Percentiles rank a stretch among this genome's conserved stretches.
Evolutionary conservation across 2,888 invertebrate genomes (phyloP).

Genomic region (Petrophora chlorosata): DNA sequence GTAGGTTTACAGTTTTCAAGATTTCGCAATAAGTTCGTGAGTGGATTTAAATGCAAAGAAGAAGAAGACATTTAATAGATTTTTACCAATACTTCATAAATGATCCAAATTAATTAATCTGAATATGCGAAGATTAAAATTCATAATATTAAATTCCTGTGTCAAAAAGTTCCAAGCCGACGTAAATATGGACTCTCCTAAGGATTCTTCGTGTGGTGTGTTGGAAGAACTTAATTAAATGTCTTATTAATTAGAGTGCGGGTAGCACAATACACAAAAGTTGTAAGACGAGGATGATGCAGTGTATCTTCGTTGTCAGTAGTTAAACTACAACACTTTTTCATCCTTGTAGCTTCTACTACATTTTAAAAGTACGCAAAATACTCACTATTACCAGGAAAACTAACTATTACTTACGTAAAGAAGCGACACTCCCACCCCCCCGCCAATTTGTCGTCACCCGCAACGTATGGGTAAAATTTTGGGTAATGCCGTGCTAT

Average conservation of each 20-base stretch:
- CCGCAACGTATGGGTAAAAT: no score
- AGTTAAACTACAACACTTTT: not conserved
- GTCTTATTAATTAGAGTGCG: conserved; percentile 55
- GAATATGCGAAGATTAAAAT: conserved; percentile 6
- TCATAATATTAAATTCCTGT: conserved; percentile 17
- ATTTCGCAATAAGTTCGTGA: no score
- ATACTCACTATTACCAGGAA: no score
- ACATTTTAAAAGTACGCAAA: no score
- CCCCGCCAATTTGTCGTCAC: no score
- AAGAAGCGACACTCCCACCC: no score
- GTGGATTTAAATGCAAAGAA: no score
- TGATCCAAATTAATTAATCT: not conserved
- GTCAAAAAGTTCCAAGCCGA: conserved; percentile 5
- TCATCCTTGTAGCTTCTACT: no score
- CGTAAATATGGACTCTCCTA: conserved; percentile 11
- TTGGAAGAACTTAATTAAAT: conserved; percentile 56
- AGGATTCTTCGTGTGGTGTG: conserved; percentile 18
- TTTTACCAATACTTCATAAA: no score
- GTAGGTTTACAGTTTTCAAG: no score
- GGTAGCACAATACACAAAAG: conserved; percentile 50
- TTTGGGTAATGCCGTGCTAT: no score
- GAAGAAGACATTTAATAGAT: not conserved
- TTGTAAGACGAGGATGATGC: conserved; percentile 44
- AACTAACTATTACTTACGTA: no score
- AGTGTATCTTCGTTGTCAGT: not conserved